These are phyloP conservation scores for Paramormyrops hopkinsi DNA, from an alignment of 2,797 vertebrate species.

Conservation along the genomic window DNA sequence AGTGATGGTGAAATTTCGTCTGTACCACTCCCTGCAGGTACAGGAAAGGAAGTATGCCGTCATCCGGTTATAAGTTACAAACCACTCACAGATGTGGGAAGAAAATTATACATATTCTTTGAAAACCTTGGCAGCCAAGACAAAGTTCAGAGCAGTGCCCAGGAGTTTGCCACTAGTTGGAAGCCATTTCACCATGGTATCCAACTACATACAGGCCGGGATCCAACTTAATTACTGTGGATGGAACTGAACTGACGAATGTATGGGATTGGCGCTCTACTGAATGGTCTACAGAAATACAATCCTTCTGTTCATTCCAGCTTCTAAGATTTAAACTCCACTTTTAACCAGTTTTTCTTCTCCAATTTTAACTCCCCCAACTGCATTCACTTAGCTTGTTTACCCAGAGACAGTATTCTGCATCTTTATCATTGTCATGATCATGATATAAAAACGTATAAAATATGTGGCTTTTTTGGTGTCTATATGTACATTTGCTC, in stretches of 20 bases:
- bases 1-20: constrained; percentile 85
- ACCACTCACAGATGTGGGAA: background rate
- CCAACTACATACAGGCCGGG: constrained; percentile 5
- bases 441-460: background rate
- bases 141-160: background rate
- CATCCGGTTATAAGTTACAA: background rate
- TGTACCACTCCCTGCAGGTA: constrained; percentile 83
- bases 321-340: background rate
- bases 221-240: constrained; percentile 5
- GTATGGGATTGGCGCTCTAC: background rate
- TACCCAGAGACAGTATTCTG: background rate
- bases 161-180: background rate
- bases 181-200: background rate
- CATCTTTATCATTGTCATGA: background rate
- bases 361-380: background rate
- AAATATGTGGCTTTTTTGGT: background rate
- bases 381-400: background rate
- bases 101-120: background rate
- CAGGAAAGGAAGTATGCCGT: background rate
- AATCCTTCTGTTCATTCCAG: constrained; percentile 11
- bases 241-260: background rate
- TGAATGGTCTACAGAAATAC: constrained; percentile 15
- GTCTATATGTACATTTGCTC: background rate
- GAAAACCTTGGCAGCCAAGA: background rate
- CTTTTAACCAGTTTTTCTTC: constrained; percentile 5